These are phyloP conservation scores for Porites cylindrica DNA, from an alignment of 92 coral and sea anemone genomes.

Conservation along the genomic window DNA sequence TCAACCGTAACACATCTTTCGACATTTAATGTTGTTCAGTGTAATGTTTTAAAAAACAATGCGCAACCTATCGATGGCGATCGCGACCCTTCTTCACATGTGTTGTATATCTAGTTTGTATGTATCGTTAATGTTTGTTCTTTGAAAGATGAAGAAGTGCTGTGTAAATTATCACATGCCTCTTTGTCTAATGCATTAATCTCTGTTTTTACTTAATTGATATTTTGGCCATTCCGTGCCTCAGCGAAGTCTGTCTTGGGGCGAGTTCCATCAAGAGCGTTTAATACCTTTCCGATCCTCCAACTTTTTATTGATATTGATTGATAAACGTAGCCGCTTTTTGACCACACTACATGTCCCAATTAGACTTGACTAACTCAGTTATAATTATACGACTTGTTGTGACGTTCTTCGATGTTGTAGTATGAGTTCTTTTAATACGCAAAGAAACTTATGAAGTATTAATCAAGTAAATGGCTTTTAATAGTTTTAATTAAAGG, in stretches of 20 bases:
- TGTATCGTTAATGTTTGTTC: constrained; percentile 1
- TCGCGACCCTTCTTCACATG: neutral
- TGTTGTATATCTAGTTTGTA: neutral
- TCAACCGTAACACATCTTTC: neutral
- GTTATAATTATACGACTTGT: neutral
- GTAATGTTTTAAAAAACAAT: neutral
- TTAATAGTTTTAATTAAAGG: neutral
- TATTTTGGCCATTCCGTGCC: too few relatives aligned
- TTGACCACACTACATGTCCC: neutral
- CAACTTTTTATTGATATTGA: neutral
- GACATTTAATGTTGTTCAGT: neutral
- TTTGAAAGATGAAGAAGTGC: neutral
- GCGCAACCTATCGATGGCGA: neutral
- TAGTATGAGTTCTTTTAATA: neutral
- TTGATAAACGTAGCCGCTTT: neutral
- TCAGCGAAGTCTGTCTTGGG: too few relatives aligned
- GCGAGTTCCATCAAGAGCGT: neutral
- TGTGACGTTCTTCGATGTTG: neutral
- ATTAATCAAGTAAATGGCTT: neutral
- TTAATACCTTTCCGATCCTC: neutral
- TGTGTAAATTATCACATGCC: neutral
- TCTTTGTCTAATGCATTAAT: neutral
- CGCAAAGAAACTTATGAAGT: too few relatives aligned
- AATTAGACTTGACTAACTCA: neutral
- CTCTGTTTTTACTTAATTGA: neutral